phyloP scores from a whole-genome alignment of 1,140 invertebrate species.

The Dreissena rostriformis region DNA sequence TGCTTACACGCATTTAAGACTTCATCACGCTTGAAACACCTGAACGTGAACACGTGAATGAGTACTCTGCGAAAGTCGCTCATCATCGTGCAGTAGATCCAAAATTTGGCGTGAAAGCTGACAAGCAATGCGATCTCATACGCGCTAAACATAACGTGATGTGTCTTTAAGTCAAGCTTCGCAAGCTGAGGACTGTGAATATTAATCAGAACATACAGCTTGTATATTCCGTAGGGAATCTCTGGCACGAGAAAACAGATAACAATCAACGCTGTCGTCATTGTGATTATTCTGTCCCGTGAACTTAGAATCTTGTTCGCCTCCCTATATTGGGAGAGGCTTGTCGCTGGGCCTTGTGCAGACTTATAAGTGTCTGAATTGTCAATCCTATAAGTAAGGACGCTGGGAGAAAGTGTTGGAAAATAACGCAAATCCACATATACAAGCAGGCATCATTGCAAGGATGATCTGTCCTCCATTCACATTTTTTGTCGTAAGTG shows the following conservation, averaged over 20 bases:
- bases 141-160: conserved; percentile 21
- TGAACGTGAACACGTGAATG: conserved; percentile 18
- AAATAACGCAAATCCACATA: conserved; percentile 31
- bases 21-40: background rate
- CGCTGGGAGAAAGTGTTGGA: conserved; percentile 40
- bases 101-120: conserved; percentile 45
- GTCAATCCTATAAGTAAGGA: conserved; percentile 26
- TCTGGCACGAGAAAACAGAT: conserved; percentile 40
- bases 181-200: background rate
- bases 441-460: conserved; percentile 39
- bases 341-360: background rate
- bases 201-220: conserved; percentile 2
- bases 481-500: background rate
- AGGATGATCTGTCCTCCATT: conserved; percentile 17
- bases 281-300: conserved; percentile 29
- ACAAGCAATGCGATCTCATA: conserved; percentile 25
- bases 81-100: conserved; percentile 53
- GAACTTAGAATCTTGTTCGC: background rate
- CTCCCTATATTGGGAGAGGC: conserved; percentile 12
- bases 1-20: background rate
- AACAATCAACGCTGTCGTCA: conserved; percentile 27
- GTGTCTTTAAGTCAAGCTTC: background rate
- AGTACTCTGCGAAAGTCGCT: conserved; percentile 27
- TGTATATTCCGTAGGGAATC: conserved; percentile 42
- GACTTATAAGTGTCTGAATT: background rate